Evolutionary conservation across 2,797 vertebrate genomes (phyloP).

Genomic region (Melopsittacus undulatus): DNA sequence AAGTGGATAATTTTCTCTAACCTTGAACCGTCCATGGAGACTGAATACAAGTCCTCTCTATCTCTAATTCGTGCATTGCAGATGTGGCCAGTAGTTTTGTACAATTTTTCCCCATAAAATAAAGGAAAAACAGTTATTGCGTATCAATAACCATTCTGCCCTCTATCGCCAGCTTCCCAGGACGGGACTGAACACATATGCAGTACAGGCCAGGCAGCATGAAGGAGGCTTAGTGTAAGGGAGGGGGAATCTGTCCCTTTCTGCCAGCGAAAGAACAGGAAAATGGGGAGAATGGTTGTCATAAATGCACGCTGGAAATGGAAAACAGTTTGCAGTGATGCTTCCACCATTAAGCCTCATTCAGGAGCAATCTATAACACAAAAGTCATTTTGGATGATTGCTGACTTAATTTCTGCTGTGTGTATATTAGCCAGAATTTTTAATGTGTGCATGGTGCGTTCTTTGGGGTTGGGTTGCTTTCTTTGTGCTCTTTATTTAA

Average conservation of each 20-base stretch:
- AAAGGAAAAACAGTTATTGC: background rate
- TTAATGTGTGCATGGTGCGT: background rate
- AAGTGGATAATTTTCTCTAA: constrained; percentile 66
- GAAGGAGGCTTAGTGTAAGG: background rate
- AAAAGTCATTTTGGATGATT: constrained; percentile 48
- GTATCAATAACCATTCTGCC: background rate
- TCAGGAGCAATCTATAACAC: background rate
- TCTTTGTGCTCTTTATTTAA: background rate
- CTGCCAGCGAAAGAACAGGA: background rate
- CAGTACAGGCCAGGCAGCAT: background rate
- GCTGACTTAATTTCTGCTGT: constrained; percentile 9
- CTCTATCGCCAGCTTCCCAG: background rate
- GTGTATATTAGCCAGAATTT: constrained; percentile 1
- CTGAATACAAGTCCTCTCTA: constrained; percentile 15
- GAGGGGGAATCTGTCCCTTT: background rate
- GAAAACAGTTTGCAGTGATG: constrained; percentile 19
- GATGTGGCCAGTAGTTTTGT: background rate
- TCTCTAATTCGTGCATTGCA: constrained; percentile 17
- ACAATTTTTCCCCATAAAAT: constrained; percentile 1
- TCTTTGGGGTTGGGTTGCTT: background rate
- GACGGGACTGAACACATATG: background rate
- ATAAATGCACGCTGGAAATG: constrained; percentile 6
- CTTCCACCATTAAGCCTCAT: constrained; percentile 21
- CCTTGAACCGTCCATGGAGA: constrained; percentile 34
- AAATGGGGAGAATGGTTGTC: constrained; percentile 24